phyloP scores from a whole-genome alignment of 2,888 invertebrate genomes.

The Ennomos quercinarius region DNA sequence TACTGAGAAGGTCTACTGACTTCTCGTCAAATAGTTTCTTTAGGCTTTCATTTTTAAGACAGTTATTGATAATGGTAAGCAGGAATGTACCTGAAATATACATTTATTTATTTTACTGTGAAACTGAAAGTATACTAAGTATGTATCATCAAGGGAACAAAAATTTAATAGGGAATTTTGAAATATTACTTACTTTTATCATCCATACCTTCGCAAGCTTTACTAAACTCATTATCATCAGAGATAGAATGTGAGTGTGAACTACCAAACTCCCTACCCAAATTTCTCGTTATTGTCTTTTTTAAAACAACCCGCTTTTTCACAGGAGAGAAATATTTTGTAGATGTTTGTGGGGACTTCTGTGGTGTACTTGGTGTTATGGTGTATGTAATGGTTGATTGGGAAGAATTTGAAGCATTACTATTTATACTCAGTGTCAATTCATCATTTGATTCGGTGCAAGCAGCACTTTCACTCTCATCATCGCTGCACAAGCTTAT shows the following conservation, averaged over 20 bases:
- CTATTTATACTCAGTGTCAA: constrained; percentile 17
- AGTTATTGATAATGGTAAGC: constrained; percentile 60
- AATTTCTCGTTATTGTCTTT: constrained; percentile 56
- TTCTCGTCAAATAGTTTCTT: constrained; percentile 52
- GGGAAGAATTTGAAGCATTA: constrained; percentile 24
- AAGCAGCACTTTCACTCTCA: constrained; percentile 47
- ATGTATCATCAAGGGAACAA: no score
- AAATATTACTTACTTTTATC: constrained; percentile 67
- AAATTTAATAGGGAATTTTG: no score
- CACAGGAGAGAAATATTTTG: constrained; percentile 64
- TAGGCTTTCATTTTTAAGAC: constrained; percentile 53
- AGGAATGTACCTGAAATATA: constrained; percentile 65
- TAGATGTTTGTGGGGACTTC: constrained; percentile 37
- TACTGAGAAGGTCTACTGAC: constrained; percentile 51
- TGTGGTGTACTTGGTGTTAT: constrained; percentile 44
- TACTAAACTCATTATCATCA: constrained; percentile 40
- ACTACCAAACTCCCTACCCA: constrained; percentile 42
- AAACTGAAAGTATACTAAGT: no score
- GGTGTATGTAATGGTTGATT: constrained; percentile 38
- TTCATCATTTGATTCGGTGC: constrained; percentile 7
- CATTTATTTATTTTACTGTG: neutral
- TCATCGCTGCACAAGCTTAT: constrained; percentile 61
- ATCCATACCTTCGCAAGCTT: constrained; percentile 57
- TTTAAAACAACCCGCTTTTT: constrained; percentile 60
- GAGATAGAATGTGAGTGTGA: constrained; percentile 19